These are phyloP conservation scores for Ageneiosus marmoratus DNA, from an alignment of 2,113 vertebrate species.

Conservation along the genomic window DNA sequence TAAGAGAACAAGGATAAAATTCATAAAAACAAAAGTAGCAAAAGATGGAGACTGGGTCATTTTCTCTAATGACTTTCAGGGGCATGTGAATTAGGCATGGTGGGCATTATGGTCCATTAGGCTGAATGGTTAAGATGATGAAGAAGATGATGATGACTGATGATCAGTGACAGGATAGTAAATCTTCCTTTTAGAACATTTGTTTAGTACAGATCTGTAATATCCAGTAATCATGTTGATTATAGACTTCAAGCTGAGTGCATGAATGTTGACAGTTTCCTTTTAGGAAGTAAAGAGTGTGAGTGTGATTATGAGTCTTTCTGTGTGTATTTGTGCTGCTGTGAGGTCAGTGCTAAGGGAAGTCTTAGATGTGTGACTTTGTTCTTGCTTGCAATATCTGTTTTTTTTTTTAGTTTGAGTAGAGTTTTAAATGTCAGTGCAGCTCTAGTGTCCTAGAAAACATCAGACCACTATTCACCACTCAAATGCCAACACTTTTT, in stretches of 20 bases:
- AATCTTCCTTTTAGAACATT: not conserved
- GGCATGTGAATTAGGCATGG: slow-evolving; percentile 9
- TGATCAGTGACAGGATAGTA: slow-evolving; percentile 6
- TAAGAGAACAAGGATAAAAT: slow-evolving; percentile 14
- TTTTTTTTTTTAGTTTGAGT: slow-evolving; percentile 32
- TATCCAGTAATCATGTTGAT: slow-evolving; percentile 15
- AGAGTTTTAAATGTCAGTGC: slow-evolving; percentile 47
- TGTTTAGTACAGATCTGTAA: not conserved
- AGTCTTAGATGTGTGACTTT: slow-evolving; percentile 29
- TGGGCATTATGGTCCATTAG: slow-evolving; percentile 31
- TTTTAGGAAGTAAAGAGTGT: not conserved
- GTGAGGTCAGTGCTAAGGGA: slow-evolving; percentile 33
- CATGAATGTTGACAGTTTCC: slow-evolving; percentile 32
- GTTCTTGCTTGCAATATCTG: slow-evolving; percentile 23
- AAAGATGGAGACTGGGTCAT: slow-evolving; percentile 19
- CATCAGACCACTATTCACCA: slow-evolving; percentile 30
- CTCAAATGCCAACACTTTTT: slow-evolving; percentile 33
- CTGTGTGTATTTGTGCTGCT: slow-evolving; percentile 5
- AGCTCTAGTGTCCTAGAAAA: slow-evolving; percentile 36
- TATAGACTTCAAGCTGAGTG: slow-evolving; percentile 18
- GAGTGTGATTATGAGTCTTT: not conserved
- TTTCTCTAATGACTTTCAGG: slow-evolving; percentile 40
- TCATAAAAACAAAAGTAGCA: not conserved
- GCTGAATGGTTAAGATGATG: slow-evolving; percentile 5
- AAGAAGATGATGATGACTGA: slow-evolving; percentile 7